Conservation (phyloP, 2,797 vertebrate species). For the Pogonophryne albipinna region DNA sequence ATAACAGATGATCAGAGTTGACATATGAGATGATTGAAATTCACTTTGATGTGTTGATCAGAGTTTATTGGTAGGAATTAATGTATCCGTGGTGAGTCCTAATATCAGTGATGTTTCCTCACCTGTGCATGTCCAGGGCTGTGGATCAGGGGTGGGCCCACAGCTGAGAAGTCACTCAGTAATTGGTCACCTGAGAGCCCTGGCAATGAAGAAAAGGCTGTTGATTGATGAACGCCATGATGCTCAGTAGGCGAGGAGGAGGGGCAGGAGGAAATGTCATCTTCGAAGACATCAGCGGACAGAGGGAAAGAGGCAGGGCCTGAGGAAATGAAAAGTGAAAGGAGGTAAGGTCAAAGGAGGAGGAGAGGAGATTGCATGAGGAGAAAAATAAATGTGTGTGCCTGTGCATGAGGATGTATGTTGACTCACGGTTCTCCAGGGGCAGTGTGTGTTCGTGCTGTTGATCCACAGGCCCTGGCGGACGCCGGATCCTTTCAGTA, state of each 20-base stretch:
- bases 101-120: constrained; percentile 22
- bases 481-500: constrained; percentile 89
- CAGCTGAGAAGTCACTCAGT: constrained; percentile 82
- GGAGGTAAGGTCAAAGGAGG: constrained; percentile 43
- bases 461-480: constrained; percentile 87
- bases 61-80: constrained; percentile 6
- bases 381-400: constrained; percentile 1
- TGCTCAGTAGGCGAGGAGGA: constrained; percentile 83
- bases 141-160: constrained; percentile 67
- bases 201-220: constrained; percentile 77
- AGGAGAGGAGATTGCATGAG: constrained; percentile 11
- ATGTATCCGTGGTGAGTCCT: constrained; percentile 14
- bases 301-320: constrained; percentile 74
- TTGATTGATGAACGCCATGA: constrained; percentile 74
- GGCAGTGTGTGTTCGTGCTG: constrained; percentile 57
- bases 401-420: constrained; percentile 22
- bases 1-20: constrained; percentile 51
- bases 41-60: constrained; percentile 34
- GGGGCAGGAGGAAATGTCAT: constrained; percentile 86
- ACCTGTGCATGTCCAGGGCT: constrained; percentile 81
- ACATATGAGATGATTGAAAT: constrained; percentile 46
- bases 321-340: constrained; percentile 62
- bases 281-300: constrained; percentile 87
- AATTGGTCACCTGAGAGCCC: constrained; percentile 83
- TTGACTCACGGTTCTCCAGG: constrained; percentile 74